Evolutionary conservation across 2,113 vertebrate genomes (phyloP).

Genomic region (Donacobius atricapilla): DNA sequence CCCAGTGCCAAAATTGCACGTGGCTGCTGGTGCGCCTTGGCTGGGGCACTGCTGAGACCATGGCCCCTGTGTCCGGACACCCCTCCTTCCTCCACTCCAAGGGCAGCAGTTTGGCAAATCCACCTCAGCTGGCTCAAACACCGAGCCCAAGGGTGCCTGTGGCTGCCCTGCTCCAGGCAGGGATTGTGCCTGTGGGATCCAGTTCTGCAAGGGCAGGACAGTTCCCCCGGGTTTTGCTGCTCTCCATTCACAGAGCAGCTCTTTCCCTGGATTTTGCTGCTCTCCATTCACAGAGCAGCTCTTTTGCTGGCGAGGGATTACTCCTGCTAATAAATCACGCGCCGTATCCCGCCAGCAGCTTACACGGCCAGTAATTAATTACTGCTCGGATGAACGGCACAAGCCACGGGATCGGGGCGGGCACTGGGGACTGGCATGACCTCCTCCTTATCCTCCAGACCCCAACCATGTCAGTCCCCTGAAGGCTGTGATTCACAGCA

Average conservation of each 20-base stretch:
- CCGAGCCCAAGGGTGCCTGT: neutral
- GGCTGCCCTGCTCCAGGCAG: neutral
- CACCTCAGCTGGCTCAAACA: neutral
- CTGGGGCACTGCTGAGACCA: neutral
- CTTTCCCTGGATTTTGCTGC: neutral
- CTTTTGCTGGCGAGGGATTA: neutral
- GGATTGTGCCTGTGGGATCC: neutral
- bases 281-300: neutral
- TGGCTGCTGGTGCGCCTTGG: neutral
- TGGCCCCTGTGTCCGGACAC: neutral
- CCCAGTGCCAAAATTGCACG: neutral
- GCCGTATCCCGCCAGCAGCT: neutral
- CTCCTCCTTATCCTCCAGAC: neutral
- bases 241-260: neutral
- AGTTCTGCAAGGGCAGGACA: neutral
- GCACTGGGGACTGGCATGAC: neutral
- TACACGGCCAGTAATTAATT: neutral
- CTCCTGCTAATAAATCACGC: neutral
- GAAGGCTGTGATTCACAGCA: neutral
- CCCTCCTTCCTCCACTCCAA: fast-evolving
- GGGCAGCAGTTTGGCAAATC: neutral
- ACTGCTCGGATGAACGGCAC: neutral
- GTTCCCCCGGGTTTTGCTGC: neutral
- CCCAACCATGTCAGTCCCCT: neutral
- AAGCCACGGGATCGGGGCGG: fast-evolving